Conservation (phyloP, 2,113 vertebrate species). For the Cyanistes caeruleus region DNA sequence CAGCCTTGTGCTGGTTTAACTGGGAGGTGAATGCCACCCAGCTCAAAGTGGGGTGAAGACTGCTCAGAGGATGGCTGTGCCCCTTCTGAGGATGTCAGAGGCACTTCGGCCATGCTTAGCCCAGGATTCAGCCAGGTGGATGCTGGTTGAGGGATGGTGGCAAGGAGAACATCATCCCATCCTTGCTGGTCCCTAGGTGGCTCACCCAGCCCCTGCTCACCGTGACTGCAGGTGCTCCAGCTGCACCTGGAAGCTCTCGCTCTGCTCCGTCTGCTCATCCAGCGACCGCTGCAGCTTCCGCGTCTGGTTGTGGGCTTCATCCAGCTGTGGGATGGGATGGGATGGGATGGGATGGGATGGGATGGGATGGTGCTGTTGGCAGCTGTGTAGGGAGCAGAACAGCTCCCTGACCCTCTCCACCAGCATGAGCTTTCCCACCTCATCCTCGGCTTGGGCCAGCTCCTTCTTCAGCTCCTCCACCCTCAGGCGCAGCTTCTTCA, state of each 20-base stretch:
- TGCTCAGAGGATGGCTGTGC: not conserved
- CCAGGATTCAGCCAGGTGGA: rapidly evolving
- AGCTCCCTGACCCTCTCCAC: not conserved
- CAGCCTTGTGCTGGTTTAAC: not conserved
- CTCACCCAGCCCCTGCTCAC: not conserved
- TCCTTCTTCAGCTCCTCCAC: conserved; percentile 98
- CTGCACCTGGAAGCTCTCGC: conserved; percentile 65
- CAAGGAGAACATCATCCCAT: not conserved
- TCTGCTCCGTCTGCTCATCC: conserved; percentile 59
- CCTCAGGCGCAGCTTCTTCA: conserved; percentile 91
- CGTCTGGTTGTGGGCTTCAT: conserved; percentile 55
- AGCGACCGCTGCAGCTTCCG: conserved; percentile 59
- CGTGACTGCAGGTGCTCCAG: conserved; percentile 65
- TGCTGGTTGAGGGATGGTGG: not conserved
- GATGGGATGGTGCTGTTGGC: not conserved
- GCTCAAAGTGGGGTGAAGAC: not conserved
- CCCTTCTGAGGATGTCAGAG: rapidly evolving
- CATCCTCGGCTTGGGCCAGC: conserved; percentile 93
- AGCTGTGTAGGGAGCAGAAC: rapidly evolving
- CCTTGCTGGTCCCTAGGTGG: rapidly evolving
- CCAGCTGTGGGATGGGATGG: not conserved
- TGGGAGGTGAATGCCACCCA: not conserved
- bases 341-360: not conserved
- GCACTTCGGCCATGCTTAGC: not conserved
- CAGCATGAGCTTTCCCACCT: conserved; percentile 69